phyloP scores from a whole-genome alignment of 2,888 invertebrate species.

The Erynnis tages region DNA sequence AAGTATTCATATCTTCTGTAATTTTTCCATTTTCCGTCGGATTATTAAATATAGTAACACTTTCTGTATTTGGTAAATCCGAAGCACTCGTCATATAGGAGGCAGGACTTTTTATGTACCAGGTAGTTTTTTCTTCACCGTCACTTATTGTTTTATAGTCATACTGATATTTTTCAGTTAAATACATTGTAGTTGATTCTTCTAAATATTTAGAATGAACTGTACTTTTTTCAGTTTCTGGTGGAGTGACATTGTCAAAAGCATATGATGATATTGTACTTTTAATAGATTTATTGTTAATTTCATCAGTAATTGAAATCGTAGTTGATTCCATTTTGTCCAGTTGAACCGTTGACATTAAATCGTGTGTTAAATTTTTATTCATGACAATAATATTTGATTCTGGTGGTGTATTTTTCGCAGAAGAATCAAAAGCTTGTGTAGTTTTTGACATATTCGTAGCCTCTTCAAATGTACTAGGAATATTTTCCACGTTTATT shows the following conservation, averaged over 20 bases:
- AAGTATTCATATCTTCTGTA: background rate
- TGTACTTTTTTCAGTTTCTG: constrained; percentile 6
- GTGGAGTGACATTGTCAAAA: background rate
- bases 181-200: background rate
- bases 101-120: too few relatives aligned
- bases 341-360: background rate
- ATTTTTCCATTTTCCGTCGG: too few relatives aligned
- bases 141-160: constrained; percentile 1
- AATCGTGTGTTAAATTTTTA: background rate
- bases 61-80: too few relatives aligned
- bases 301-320: background rate
- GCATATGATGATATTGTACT: background rate
- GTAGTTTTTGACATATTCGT: constrained; percentile 4
- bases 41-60: too few relatives aligned
- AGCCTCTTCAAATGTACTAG: too few relatives aligned
- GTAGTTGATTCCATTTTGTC: background rate
- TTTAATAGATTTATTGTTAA: background rate
- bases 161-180: background rate
- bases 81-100: too few relatives aligned
- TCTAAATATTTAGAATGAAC: background rate
- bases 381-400: background rate
- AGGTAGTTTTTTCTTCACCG: too few relatives aligned
- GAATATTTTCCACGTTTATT: too few relatives aligned
- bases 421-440: background rate
- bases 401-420: background rate